Conservation (phyloP, 2,797 vertebrate genomes). For the Psittacula derbiana region DNA sequence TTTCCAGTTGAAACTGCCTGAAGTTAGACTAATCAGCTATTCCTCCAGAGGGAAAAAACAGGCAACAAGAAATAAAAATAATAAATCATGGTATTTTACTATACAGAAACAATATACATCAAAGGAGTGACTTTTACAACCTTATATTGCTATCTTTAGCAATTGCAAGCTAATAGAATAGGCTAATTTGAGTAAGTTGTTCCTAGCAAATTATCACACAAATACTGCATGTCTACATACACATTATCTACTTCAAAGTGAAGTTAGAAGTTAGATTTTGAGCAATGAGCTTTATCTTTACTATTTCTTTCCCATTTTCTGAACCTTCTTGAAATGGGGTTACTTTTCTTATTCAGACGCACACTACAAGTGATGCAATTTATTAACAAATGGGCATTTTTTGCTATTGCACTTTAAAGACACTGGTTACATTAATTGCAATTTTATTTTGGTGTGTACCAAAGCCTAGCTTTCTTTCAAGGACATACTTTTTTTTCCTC, state of each 20-base stretch:
- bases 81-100: slow-evolving; percentile 21
- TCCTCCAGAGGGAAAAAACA: not conserved
- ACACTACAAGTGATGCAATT: not conserved
- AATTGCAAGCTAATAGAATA: not conserved
- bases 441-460: not conserved
- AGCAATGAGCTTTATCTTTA: not conserved
- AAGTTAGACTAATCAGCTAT: slow-evolving; percentile 32
- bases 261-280: not conserved
- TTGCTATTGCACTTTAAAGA: not conserved
- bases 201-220: not conserved
- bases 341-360: not conserved
- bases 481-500: not conserved
- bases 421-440: not conserved
- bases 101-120: not conserved
- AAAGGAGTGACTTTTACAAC: not conserved
- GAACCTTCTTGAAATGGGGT: not conserved
- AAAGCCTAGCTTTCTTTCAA: not conserved
- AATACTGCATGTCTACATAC: not conserved
- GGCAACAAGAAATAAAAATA: not conserved
- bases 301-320: not conserved
- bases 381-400: not conserved
- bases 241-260: not conserved
- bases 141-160: not conserved
- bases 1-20: not conserved
- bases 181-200: not conserved